Percentiles rank a stretch among this genome's conserved stretches.
phyloP scores from a whole-genome alignment of 2,113 vertebrate species.

The Tauraco erythrolophus region DNA sequence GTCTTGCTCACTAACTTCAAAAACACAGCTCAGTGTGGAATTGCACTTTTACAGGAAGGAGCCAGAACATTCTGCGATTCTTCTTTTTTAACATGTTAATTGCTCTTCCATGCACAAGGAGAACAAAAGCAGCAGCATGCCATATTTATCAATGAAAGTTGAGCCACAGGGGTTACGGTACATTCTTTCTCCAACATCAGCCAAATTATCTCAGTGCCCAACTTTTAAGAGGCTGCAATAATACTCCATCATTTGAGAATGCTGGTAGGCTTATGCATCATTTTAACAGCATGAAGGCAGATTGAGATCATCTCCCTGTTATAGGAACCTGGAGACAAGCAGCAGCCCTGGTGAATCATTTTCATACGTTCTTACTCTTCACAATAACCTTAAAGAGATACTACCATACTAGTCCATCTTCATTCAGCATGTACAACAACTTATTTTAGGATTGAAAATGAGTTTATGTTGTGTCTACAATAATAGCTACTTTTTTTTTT shows the following conservation, averaged over 20 bases:
- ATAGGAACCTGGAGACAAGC: constrained; percentile 80
- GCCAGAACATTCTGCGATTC: constrained; percentile 71
- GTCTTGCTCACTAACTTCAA: constrained; percentile 68
- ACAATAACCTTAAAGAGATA: constrained; percentile 73
- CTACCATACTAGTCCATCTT: background rate
- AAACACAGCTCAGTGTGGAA: constrained; percentile 62
- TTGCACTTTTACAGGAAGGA: constrained; percentile 67
- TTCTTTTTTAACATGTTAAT: constrained; percentile 83
- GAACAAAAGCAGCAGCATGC: constrained; percentile 77
- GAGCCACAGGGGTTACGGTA: constrained; percentile 78
- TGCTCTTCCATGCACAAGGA: constrained; percentile 75
- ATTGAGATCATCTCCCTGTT: constrained; percentile 83
- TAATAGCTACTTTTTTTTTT: background rate
- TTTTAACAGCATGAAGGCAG: constrained; percentile 84
- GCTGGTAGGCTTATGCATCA: constrained; percentile 79
- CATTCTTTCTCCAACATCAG: constrained; percentile 78
- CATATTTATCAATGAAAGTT: constrained; percentile 81
- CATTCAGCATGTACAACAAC: background rate
- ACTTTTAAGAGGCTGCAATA: constrained; percentile 82
- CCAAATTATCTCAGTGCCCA: constrained; percentile 86
- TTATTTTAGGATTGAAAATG: background rate
- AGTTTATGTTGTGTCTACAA: background rate
- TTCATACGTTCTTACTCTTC: constrained; percentile 61
- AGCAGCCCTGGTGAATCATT: constrained; percentile 76
- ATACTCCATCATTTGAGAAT: constrained; percentile 82